These are phyloP conservation scores for Steinernema hermaphroditum DNA, from an alignment of 2,888 invertebrate species.

Conservation along the genomic window DNA sequence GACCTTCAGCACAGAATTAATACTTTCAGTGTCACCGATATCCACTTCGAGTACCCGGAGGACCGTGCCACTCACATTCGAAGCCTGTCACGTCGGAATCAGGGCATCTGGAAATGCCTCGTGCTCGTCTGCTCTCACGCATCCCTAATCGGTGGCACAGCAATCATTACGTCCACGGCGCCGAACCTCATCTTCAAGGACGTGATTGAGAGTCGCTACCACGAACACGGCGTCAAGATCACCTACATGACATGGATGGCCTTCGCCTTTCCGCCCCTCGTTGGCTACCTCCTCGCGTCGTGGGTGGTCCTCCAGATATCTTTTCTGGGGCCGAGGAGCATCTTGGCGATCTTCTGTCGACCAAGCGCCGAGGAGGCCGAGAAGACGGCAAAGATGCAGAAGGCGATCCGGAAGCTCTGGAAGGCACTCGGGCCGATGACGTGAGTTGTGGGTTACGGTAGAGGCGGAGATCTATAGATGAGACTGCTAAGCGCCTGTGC, in stretches of 20 bases:
- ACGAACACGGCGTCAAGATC: slow-evolving; percentile 48
- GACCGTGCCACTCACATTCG: not conserved
- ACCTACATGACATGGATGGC: slow-evolving; percentile 56
- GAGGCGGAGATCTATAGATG: no score
- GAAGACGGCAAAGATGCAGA: slow-evolving; percentile 42
- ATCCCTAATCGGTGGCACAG: slow-evolving; percentile 54
- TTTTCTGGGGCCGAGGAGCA: slow-evolving; percentile 47
- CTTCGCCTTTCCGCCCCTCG: slow-evolving; percentile 54
- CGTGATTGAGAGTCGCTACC: slow-evolving; percentile 35
- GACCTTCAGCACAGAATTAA: no score
- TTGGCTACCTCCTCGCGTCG: slow-evolving; percentile 54
- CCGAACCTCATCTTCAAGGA: slow-evolving; percentile 52
- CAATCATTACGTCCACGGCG: slow-evolving; percentile 55
- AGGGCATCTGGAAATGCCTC: slow-evolving; percentile 52
- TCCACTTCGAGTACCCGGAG: not conserved
- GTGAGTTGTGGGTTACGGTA: slow-evolving; percentile 34
- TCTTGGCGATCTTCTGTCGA: slow-evolving; percentile 43
- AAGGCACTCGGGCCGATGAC: slow-evolving; percentile 51
- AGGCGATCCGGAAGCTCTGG: slow-evolving; percentile 45
- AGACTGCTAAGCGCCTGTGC: no score
- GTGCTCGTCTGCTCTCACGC: slow-evolving; percentile 55
- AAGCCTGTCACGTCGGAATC: not conserved
- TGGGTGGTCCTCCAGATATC: slow-evolving; percentile 51
- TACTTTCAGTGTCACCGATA: not conserved
- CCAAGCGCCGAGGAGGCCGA: slow-evolving; percentile 45